phyloP scores from a whole-genome alignment of 2,113 vertebrate genomes.

The Pongo abelii region DNA sequence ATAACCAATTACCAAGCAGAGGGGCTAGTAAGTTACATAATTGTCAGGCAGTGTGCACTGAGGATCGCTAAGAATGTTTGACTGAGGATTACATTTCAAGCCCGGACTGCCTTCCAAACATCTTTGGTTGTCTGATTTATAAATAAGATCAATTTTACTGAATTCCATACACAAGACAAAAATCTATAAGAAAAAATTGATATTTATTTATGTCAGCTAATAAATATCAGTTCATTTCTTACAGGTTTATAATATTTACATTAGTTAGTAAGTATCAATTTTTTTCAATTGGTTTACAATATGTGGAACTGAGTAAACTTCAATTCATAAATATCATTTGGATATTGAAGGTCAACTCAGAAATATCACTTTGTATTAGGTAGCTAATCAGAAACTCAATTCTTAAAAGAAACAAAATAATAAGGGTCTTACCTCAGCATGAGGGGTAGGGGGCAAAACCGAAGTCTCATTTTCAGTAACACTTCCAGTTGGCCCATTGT shows the following conservation, averaged over 20 bases:
- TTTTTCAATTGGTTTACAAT: neutral
- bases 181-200: neutral
- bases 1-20: neutral
- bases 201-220: neutral
- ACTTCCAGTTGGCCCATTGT: conserved; percentile 91
- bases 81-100: neutral
- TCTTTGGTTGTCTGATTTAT: neutral
- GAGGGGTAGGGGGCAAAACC: conserved; percentile 89
- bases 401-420: conserved; percentile 1
- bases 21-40: neutral
- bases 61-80: neutral
- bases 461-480: conserved; percentile 92
- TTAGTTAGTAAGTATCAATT: neutral
- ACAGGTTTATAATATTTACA: neutral
- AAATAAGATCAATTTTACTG: conserved; percentile 34
- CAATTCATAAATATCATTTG: neutral
- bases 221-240: neutral
- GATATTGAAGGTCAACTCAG: neutral
- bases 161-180: neutral
- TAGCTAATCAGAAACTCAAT: neutral
- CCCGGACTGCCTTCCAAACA: neutral
- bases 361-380: neutral
- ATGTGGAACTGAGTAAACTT: neutral
- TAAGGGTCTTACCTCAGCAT: conserved; percentile 89
- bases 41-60: neutral